These are phyloP conservation scores for Hexactinellida sp. DNA, from an alignment of 37 sponge, comb jelly and placozoan genomes.

Conservation along the genomic window DNA sequence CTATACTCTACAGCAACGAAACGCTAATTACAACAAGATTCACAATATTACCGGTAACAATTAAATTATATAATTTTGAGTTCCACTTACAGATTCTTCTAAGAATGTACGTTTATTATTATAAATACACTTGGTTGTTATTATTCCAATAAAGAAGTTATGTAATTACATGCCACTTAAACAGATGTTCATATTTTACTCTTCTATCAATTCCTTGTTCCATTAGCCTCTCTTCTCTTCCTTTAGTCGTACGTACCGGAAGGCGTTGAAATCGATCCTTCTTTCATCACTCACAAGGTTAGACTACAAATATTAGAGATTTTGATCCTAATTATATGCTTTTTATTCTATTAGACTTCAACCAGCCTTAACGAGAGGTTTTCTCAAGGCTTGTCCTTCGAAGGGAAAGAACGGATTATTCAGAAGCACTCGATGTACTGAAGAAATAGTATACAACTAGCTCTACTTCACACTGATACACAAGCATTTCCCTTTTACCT, in stretches of 20 bases:
- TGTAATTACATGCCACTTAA: not conserved
- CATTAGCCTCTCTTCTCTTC: not conserved
- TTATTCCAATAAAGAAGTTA: not conserved
- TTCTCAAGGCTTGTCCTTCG: not conserved
- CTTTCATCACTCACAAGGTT: constrained; percentile 1
- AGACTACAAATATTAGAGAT: not conserved
- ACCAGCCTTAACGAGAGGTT: not conserved
- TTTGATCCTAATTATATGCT: not conserved
- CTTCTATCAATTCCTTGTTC: not conserved
- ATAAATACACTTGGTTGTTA: not conserved
- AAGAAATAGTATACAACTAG: no score
- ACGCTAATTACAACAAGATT: no score
- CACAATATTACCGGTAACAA: not conserved
- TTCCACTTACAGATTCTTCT: not conserved
- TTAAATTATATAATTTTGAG: not conserved
- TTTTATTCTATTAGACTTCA: not conserved
- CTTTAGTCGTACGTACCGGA: not conserved
- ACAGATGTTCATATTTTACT: not conserved
- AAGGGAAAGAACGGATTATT: not conserved
- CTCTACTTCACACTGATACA: no score
- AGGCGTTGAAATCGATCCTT: not conserved
- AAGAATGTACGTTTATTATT: not conserved
- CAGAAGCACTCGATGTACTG: constrained; percentile 9
- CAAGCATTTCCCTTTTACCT: no score
- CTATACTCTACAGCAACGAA: no score